Conservation (phyloP, 2,888 invertebrate species). For the Entomobrya proxima region DNA sequence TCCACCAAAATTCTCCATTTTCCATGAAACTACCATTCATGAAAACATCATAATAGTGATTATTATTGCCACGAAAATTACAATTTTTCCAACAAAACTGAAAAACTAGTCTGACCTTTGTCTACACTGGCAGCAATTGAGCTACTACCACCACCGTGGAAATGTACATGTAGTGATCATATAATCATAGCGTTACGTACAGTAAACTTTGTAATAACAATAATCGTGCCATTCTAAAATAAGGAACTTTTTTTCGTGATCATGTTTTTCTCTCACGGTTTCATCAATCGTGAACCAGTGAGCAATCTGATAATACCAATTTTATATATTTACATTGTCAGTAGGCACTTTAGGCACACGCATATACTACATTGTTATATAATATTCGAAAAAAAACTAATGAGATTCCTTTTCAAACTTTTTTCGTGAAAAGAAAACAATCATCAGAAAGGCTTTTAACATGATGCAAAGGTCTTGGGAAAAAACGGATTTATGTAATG, state of each 20-base stretch:
- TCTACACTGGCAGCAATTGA: constrained; percentile 13
- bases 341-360: background rate
- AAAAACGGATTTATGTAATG: too few relatives aligned
- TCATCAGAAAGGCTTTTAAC: background rate
- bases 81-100: constrained; percentile 43
- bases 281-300: constrained; percentile 27
- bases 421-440: constrained; percentile 42
- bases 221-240: constrained; percentile 9
- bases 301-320: constrained; percentile 40
- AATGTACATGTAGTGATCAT: background rate
- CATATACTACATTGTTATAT: background rate
- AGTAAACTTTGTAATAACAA: constrained; percentile 5
- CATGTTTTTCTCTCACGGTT: constrained; percentile 65
- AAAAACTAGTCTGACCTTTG: constrained; percentile 57
- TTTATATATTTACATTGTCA: constrained; percentile 35
- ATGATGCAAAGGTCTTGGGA: constrained; percentile 14
- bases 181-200: constrained; percentile 13
- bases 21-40: constrained; percentile 48
- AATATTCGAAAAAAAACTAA: background rate
- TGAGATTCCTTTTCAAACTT: background rate
- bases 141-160: background rate
- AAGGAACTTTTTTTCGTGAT: constrained; percentile 55
- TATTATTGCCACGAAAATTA: constrained; percentile 55
- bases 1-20: constrained; percentile 38
- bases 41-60: constrained; percentile 12